Evolutionary conservation across 2,888 invertebrate species (phyloP), one percentile per base, ranked within the genome.

Genomic region (Acanthacorydalis orientalis): DNA sequence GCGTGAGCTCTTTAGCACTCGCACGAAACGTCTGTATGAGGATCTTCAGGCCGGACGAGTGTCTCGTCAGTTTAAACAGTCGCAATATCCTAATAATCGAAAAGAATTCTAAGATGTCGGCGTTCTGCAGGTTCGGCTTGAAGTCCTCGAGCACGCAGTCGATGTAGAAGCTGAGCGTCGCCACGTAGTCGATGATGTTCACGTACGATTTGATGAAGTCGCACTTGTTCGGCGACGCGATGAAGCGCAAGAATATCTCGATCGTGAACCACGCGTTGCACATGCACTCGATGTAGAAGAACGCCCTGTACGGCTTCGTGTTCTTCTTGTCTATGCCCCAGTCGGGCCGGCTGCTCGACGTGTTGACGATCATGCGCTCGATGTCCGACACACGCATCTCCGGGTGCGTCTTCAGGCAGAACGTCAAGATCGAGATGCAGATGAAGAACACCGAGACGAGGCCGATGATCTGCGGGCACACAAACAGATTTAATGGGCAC

Each of bases 221-320:
- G 66, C 88, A 86, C 68, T 92, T 93, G 64, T 86, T 89, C 33
- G 93, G 93, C 55, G 89, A 86, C 46, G 93, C 89, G 59, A 92
- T 83, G 72, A 96, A 91, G 53, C 63, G 58, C 48, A 67, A 59
- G 59, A 95, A 75, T 64, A 98, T 93, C 68, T 97, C 96, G 60
- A 97, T 78, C 34, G 96, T 96, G 71, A 98, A 99, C 98, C 98
- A 99, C 52, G 96, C 90, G 69, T 96, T 96, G 72, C 96, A 96
- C 55, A 95, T 82, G 72, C 92, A 93, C 71, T 97, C 96, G 63
- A 96, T 90, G 74, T 95, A 96, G 74, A 95, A 95, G 74, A 97
- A 97, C 59, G 91, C 92, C 55, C 89, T 78, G 69, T 96, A 96
- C 50, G 96, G 93, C 69, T 93, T 95, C 47, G 95, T 96, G 67